A percentile compares a stretch with the other conserved stretches of the same genome.
phyloP scores from a whole-genome alignment of 2,888 invertebrate species.

The Brassicogethes aeneus region DNA sequence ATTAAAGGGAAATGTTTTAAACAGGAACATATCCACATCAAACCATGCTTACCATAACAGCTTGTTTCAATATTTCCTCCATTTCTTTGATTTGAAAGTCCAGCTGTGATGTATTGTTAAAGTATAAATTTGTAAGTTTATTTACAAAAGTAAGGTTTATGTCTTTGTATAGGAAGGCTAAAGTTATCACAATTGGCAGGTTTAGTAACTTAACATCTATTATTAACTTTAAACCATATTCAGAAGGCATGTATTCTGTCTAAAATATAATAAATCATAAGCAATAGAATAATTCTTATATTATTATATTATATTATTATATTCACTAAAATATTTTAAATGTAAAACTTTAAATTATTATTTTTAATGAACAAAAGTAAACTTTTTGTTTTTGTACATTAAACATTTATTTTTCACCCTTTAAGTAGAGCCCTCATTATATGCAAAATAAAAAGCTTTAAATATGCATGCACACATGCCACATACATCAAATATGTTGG shows the following conservation, averaged over 20 bases:
- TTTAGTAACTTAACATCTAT: slow-evolving; percentile 30
- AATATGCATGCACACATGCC: too few species aligned
- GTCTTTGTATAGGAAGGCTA: slow-evolving; percentile 29
- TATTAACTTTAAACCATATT: slow-evolving; percentile 27
- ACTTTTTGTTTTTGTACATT: too few species aligned
- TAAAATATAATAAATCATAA: slow-evolving; percentile 19
- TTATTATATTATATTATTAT: too few species aligned
- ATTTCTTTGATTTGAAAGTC: slow-evolving; percentile 29
- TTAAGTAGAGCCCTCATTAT: too few species aligned
- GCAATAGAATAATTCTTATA: too few species aligned
- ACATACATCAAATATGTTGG: too few species aligned
- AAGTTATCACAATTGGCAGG: slow-evolving; percentile 29
- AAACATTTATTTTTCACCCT: too few species aligned
- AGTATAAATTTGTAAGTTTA: slow-evolving; percentile 28
- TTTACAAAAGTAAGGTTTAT: slow-evolving; percentile 28
- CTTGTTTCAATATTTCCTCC: slow-evolving; percentile 29
- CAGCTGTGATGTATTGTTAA: slow-evolving; percentile 22
- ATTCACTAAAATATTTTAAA: too few species aligned
- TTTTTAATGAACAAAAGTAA: too few species aligned
- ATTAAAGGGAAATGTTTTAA: slow-evolving; percentile 11
- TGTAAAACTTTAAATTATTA: too few species aligned
- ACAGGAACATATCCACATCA: not conserved
- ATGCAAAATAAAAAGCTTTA: too few species aligned
- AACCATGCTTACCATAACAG: slow-evolving; percentile 25
- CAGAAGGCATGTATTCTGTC: slow-evolving; percentile 33